Conservation (phyloP, 2,797 vertebrate species). For the Sebastes aleutianus region DNA sequence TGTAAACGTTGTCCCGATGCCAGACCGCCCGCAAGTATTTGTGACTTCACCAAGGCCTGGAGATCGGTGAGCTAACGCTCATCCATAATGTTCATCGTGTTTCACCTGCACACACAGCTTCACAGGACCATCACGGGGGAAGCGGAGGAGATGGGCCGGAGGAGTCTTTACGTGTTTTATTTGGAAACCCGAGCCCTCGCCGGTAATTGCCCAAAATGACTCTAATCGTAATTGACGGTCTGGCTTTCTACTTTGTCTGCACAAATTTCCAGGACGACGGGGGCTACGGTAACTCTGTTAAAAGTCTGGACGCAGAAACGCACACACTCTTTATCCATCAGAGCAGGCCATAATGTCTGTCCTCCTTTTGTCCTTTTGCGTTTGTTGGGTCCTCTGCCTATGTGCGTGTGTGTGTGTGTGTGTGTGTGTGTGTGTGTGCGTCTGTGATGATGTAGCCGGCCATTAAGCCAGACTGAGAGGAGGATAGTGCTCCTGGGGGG, state of each 20-base stretch:
- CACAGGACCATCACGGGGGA: constrained; percentile 66
- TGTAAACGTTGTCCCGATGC: background rate
- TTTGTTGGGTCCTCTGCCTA: constrained; percentile 2
- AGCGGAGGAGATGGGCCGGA: constrained; percentile 60
- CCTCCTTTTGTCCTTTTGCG: constrained; percentile 49
- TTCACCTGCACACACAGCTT: constrained; percentile 59
- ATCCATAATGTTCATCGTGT: constrained; percentile 49
- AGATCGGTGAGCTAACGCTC: constrained; percentile 25
- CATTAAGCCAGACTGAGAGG: constrained; percentile 39
- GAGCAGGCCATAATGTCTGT: constrained; percentile 41
- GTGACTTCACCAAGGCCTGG: constrained; percentile 30
- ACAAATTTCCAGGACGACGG: constrained; percentile 69
- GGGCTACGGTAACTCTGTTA: constrained; percentile 63
- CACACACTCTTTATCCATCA: constrained; percentile 77
- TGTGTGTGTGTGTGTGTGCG: background rate
- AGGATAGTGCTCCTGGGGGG: constrained; percentile 46
- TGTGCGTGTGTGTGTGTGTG: background rate
- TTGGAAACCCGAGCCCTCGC: constrained; percentile 70
- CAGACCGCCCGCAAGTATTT: constrained; percentile 22
- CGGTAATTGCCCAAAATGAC: constrained; percentile 81
- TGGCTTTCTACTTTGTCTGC: constrained; percentile 80
- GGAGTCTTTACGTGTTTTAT: constrained; percentile 75
- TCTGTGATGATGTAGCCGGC: constrained; percentile 13
- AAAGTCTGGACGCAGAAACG: constrained; percentile 57
- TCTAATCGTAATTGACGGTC: constrained; percentile 79